A percentile compares a stretch with the other conserved stretches of the same genome.
Conservation (phyloP, 2,888 invertebrate species). For the Watsonalla binaria region DNA sequence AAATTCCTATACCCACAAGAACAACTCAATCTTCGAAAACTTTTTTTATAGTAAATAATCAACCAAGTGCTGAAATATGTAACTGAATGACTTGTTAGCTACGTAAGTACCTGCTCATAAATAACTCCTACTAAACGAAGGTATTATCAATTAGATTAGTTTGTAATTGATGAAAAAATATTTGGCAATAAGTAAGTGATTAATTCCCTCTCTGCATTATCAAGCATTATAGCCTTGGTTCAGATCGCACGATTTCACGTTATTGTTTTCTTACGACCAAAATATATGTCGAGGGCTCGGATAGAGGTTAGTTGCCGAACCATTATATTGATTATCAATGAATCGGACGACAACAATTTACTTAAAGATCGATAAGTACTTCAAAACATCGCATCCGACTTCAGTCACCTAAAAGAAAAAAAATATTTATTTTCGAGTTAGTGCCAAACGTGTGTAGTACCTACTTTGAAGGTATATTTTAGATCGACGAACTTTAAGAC, state of each 20-base stretch:
- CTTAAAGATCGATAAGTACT: background rate
- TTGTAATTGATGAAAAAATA: constrained; percentile 14
- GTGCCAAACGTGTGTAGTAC: too few species aligned
- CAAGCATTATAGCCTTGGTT: constrained; percentile 59
- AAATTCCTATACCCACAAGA: too few species aligned
- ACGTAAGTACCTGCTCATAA: constrained; percentile 1
- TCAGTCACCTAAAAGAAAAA: too few species aligned
- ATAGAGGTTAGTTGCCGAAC: constrained; percentile 56
- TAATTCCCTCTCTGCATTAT: constrained; percentile 56
- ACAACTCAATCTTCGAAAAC: too few species aligned
- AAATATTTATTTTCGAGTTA: too few species aligned
- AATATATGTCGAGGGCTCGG: constrained; percentile 76
- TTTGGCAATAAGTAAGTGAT: constrained; percentile 49
- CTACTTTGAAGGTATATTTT: too few species aligned
- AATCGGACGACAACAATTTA: background rate
- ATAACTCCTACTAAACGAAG: constrained; percentile 21
- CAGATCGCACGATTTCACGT: constrained; percentile 71
- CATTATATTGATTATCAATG: constrained; percentile 41
- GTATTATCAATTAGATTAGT: constrained; percentile 27
- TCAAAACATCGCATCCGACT: too few species aligned
- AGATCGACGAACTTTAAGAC: too few species aligned
- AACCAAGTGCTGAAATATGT: too few species aligned
- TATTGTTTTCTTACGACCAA: constrained; percentile 68
- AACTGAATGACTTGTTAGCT: background rate
- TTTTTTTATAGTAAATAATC: too few species aligned